Conservation (phyloP, 2,888 invertebrate species). For the Torymus texanus region DNA sequence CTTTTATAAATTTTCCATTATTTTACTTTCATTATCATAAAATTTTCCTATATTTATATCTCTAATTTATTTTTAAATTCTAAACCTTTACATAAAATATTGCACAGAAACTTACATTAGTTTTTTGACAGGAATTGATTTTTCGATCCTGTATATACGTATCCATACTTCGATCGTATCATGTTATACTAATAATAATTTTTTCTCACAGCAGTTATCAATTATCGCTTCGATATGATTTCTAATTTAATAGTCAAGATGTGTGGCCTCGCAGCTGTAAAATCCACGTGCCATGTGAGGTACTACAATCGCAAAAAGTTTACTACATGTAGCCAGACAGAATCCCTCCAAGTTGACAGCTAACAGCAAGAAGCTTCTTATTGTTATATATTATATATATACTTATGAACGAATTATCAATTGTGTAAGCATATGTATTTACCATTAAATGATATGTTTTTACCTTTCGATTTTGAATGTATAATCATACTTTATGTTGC, state of each 20-base stretch:
- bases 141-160: too few species aligned
- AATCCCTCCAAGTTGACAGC: slow-evolving; percentile 46
- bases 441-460: slow-evolving; percentile 60
- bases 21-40: too few species aligned
- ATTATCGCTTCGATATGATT: slow-evolving; percentile 19
- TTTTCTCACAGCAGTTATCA: slow-evolving; percentile 24
- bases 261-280: slow-evolving; percentile 72
- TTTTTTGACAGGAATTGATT: not conserved
- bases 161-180: too few species aligned
- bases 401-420: slow-evolving; percentile 62
- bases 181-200: slow-evolving; percentile 9
- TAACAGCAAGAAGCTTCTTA: slow-evolving; percentile 53
- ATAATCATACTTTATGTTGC: slow-evolving; percentile 62
- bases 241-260: slow-evolving; percentile 28
- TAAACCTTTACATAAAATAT: not conserved
- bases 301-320: slow-evolving; percentile 55
- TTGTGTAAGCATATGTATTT: slow-evolving; percentile 60
- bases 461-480: slow-evolving; percentile 65
- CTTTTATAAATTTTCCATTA: too few species aligned
- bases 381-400: slow-evolving; percentile 50
- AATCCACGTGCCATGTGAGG: slow-evolving; percentile 70
- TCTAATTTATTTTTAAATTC: too few species aligned
- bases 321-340: slow-evolving; percentile 51
- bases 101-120: slow-evolving; percentile 1
- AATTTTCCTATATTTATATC: too few species aligned